Percentiles rank a stretch among this genome's conserved stretches.
Conservation (phyloP, 1,140 invertebrate species). For the Drosophila azteca region DNA sequence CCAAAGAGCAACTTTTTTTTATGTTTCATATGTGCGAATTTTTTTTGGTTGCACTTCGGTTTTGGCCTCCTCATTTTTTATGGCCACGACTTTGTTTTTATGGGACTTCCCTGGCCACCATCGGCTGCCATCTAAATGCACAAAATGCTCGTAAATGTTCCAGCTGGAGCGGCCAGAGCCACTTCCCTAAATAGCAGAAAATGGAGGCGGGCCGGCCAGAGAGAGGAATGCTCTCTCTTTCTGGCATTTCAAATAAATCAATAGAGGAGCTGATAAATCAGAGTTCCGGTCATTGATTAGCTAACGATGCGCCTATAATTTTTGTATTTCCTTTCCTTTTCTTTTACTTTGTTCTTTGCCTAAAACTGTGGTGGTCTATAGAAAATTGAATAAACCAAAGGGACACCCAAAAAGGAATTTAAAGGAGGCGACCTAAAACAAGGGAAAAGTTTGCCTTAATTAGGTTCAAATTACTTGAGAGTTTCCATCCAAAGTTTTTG, state of each 20-base stretch:
- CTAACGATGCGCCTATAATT: constrained; percentile 51
- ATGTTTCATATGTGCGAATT: constrained; percentile 23
- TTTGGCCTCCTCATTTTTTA: constrained; percentile 51
- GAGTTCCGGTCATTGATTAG: constrained; percentile 55
- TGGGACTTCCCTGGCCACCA: constrained; percentile 17
- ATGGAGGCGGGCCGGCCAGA: constrained; percentile 8
- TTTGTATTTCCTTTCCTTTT: constrained; percentile 19
- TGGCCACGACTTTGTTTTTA: constrained; percentile 63
- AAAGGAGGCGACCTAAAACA: too few relatives aligned
- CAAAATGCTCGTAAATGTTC: constrained; percentile 50
- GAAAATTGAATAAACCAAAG: too few relatives aligned
- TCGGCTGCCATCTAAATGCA: constrained; percentile 11
- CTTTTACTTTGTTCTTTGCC: neutral
- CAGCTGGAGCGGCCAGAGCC: constrained; percentile 12
- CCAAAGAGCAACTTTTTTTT: constrained; percentile 26
- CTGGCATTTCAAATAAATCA: constrained; percentile 67
- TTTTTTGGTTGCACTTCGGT: constrained; percentile 42
- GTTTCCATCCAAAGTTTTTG: too few relatives aligned
- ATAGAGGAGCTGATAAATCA: constrained; percentile 68
- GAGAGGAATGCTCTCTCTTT: constrained; percentile 16
- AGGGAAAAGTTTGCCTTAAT: too few relatives aligned
- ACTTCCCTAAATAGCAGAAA: constrained; percentile 19
- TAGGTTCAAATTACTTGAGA: too few relatives aligned
- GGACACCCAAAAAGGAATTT: too few relatives aligned
- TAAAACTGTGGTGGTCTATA: too few relatives aligned